phyloP scores from a whole-genome alignment of 2,888 invertebrate genomes.

The Drosophila quinaria region DNA sequence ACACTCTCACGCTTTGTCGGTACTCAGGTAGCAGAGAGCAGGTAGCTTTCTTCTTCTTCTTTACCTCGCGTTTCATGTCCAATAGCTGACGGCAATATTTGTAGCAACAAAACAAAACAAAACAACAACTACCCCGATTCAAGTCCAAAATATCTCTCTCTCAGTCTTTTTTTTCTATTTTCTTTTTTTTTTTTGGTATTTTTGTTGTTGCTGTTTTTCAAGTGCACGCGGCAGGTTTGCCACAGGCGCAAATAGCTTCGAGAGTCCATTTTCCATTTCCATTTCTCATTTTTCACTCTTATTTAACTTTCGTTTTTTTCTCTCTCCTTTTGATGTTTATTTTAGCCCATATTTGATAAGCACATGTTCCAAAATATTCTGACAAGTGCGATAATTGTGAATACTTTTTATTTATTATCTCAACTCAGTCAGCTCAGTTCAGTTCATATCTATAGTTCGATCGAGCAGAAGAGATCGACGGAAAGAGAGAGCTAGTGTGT shows the following conservation, averaged over 20 bases:
- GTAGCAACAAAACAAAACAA: conserved; percentile 33
- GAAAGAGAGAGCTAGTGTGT: no score
- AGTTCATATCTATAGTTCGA: conserved; percentile 15
- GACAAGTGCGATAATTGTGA: conserved; percentile 58
- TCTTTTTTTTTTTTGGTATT: conserved; percentile 7
- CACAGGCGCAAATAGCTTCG: conserved; percentile 40
- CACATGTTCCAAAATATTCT: conserved; percentile 53
- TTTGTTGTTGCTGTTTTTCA: conserved; percentile 41
- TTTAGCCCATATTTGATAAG: conserved; percentile 54
- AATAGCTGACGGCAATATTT: conserved; percentile 55
- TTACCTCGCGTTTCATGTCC: conserved; percentile 41
- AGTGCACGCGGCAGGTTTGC: conserved; percentile 53
- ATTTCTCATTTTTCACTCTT: conserved; percentile 14
- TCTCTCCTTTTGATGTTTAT: conserved; percentile 35
- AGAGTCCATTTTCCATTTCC: conserved; percentile 19
- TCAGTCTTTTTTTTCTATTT: conserved; percentile 1
- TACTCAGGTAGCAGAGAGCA: conserved; percentile 22
- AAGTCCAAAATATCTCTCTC: conserved; percentile 2
- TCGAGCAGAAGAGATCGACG: background rate
- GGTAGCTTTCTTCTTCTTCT: conserved; percentile 32
- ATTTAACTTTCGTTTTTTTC: conserved; percentile 16
- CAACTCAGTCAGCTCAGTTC: conserved; percentile 18
- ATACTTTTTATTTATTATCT: conserved; percentile 5
- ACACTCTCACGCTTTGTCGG: background rate
- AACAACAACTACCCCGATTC: conserved; percentile 32